Conservation (phyloP, 2,113 vertebrate species). For the Etia nguti region DNA sequence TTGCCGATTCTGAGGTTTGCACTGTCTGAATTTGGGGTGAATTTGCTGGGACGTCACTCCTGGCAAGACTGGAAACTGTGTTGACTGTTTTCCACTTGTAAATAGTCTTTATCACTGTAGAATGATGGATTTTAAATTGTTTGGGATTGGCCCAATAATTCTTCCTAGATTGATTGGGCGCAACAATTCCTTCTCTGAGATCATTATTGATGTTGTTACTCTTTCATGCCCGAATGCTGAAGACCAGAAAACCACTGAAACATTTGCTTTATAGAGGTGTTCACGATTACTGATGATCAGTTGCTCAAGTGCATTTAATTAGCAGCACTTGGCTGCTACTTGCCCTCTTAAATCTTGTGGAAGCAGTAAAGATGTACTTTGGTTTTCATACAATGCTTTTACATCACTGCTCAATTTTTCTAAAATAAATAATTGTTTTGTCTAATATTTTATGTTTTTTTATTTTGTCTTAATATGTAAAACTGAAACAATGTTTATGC, state of each 20-base stretch:
- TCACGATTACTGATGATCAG: background rate
- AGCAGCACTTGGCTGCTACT: background rate
- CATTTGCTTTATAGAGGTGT: background rate
- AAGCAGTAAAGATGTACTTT: background rate
- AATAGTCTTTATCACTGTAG: background rate
- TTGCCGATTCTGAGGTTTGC: background rate
- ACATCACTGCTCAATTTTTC: background rate
- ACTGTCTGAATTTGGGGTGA: background rate
- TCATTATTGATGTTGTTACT: background rate
- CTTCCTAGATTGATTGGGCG: background rate
- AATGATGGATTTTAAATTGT: background rate
- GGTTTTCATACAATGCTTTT: background rate
- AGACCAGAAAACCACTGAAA: background rate
- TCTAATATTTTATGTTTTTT: background rate
- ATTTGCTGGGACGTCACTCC: background rate
- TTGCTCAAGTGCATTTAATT: no score
- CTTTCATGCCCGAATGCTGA: background rate
- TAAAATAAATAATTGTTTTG: background rate
- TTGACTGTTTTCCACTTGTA: background rate
- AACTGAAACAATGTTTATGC: background rate
- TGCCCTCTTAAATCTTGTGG: background rate
- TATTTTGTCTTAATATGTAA: background rate
- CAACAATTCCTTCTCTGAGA: background rate
- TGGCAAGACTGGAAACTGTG: background rate
- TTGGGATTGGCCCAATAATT: background rate